These are phyloP conservation scores for Vollenhovia emeryi DNA, from an alignment of 1,140 invertebrate species.

Conservation along the genomic window DNA sequence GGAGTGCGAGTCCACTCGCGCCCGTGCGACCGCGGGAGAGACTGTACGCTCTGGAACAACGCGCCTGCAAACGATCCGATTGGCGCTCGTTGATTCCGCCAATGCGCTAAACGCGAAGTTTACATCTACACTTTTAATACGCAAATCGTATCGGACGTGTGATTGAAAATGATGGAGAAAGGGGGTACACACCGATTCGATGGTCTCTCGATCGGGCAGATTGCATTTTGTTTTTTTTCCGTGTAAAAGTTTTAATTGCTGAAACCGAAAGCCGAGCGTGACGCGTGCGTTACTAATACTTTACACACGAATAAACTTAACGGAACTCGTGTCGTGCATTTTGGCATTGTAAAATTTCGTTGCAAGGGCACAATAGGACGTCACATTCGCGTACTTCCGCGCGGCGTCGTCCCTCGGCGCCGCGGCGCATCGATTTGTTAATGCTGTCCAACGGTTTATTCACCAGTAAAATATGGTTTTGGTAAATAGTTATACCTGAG, in stretches of 20 bases:
- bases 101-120: not conserved
- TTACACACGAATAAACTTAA: slow-evolving; percentile 33
- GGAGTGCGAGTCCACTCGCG: not conserved
- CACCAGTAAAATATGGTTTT: slow-evolving; percentile 46
- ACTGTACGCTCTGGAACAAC: not conserved
- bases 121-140: slow-evolving; percentile 46
- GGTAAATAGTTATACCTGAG: slow-evolving; percentile 36
- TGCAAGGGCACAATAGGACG: not conserved
- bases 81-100: not conserved
- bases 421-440: slow-evolving; percentile 1
- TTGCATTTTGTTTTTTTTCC: slow-evolving; percentile 6
- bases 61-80: slow-evolving; percentile 9
- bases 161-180: not conserved
- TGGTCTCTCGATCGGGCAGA: not conserved
- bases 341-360: slow-evolving; percentile 39
- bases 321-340: slow-evolving; percentile 22
- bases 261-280: not conserved
- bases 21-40: slow-evolving; percentile 5
- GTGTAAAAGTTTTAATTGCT: slow-evolving; percentile 18
- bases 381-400: slow-evolving; percentile 9
- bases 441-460: slow-evolving; percentile 9
- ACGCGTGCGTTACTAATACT: slow-evolving; percentile 20
- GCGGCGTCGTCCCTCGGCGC: not conserved
- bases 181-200: not conserved
- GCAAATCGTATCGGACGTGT: not conserved